A percentile compares a stretch with the other conserved stretches of the same genome.
These are phyloP conservation scores for Helicoverpa assulta DNA, from an alignment of 2,888 invertebrate species.

Conservation along the genomic window DNA sequence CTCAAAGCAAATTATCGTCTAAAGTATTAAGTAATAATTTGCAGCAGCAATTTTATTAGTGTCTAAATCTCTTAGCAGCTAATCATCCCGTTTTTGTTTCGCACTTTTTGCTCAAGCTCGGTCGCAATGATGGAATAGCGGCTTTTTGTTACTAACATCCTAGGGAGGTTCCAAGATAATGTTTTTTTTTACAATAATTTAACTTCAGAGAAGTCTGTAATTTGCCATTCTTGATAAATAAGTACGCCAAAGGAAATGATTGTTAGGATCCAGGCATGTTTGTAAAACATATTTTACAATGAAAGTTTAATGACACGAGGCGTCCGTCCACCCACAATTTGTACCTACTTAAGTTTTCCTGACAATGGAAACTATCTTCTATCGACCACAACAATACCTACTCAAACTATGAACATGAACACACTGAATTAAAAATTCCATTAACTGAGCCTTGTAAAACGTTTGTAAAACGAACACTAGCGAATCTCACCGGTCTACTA, in stretches of 20 bases:
- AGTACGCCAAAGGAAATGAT: not conserved
- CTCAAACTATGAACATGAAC: slow-evolving; percentile 5
- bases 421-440: slow-evolving; percentile 25
- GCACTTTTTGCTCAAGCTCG: not conserved
- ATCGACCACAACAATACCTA: not conserved
- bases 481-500: not conserved
- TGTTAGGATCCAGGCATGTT: not conserved
- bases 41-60: not conserved
- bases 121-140: not conserved
- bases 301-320: not conserved
- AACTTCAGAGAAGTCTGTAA: not conserved
- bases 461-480: not conserved
- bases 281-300: not conserved
- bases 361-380: not conserved
- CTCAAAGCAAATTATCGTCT: no score
- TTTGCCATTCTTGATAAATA: not conserved
- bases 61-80: not conserved
- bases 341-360: not conserved
- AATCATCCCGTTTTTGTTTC: slow-evolving; percentile 4
- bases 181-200: slow-evolving; percentile 5
- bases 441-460: slow-evolving; percentile 11
- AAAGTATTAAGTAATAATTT: no score
- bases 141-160: not conserved
- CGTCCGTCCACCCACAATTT: not conserved
- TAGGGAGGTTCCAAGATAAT: not conserved